A percentile compares a stretch with the other conserved stretches of the same genome.
phyloP scores from a whole-genome alignment of 2,113 vertebrate species.

The Morone chrysops region DNA sequence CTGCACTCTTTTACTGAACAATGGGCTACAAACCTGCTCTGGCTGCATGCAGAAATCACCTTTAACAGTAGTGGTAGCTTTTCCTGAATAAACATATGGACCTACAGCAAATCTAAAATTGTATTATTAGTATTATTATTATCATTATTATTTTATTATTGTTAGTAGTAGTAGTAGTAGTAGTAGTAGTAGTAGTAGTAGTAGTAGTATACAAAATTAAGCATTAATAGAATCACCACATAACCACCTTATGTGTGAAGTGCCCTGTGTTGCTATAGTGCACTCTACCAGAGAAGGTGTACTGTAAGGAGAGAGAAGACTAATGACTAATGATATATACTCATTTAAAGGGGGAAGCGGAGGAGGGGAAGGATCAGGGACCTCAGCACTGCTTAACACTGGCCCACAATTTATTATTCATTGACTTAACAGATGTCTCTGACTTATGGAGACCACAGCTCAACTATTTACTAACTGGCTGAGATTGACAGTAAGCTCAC shows the following conservation, averaged over 20 bases:
- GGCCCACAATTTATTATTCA: constrained; percentile 53
- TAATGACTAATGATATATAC: constrained; percentile 9
- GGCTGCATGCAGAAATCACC: not conserved
- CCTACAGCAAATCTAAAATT: not conserved
- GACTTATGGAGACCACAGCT: constrained; percentile 28
- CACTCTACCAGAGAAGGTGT: not conserved
- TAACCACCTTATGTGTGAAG: not conserved
- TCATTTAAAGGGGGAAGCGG: constrained; percentile 4
- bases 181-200: too few relatives aligned
- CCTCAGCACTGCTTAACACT: constrained; percentile 24
- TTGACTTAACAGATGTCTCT: constrained; percentile 46
- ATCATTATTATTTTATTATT: too few relatives aligned
- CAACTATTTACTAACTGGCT: constrained; percentile 21
- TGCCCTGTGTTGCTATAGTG: not conserved
- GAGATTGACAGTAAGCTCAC: constrained; percentile 34
- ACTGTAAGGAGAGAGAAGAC: not conserved
- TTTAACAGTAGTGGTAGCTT: not conserved
- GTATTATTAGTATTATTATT: not conserved
- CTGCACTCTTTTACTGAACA: not conserved
- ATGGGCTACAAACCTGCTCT: not conserved
- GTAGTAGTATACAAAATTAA: not conserved
- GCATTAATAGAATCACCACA: not conserved
- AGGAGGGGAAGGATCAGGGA: constrained; percentile 15
- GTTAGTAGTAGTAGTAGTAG: too few relatives aligned
- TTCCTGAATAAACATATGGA: not conserved